Percentiles rank a stretch among this genome's conserved stretches.
Conservation (phyloP, 2,797 vertebrate genomes). For the Oophaga sylvatica region DNA sequence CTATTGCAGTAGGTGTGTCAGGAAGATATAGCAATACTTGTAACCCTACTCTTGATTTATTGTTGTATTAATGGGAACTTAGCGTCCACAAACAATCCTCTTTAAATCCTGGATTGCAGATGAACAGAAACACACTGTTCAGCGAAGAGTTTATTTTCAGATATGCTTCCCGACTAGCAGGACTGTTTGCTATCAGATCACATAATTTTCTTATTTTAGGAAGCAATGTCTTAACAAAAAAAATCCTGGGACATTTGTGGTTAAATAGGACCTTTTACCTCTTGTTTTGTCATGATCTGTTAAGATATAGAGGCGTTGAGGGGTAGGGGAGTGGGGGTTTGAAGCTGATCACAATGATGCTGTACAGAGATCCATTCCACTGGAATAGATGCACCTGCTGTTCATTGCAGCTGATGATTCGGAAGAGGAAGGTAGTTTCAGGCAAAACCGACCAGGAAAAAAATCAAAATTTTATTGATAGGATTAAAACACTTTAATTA, state of each 20-base stretch:
- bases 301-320: background rate
- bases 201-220: constrained; percentile 10
- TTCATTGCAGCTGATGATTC: too few species aligned
- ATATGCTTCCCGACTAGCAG: constrained; percentile 7
- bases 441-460: too few species aligned
- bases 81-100: constrained; percentile 51
- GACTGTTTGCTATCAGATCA: constrained; percentile 37
- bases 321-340: too few species aligned
- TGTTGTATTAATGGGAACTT: constrained; percentile 36
- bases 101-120: constrained; percentile 38
- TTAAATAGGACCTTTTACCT: background rate
- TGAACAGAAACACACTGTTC: constrained; percentile 40
- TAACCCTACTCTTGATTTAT: constrained; percentile 53
- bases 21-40: constrained; percentile 33
- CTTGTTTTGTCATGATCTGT: background rate
- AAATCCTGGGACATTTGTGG: background rate
- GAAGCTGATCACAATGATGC: too few species aligned
- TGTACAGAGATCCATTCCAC: too few species aligned
- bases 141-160: constrained; percentile 17
- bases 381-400: too few species aligned
- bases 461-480: too few species aligned
- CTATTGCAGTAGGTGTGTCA: constrained; percentile 42
- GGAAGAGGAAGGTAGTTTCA: too few species aligned
- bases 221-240: constrained; percentile 31
- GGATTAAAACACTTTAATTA: too few species aligned